phyloP scores from a whole-genome alignment of 2,888 invertebrate genomes.

The Teleogryllus oceanicus region DNA sequence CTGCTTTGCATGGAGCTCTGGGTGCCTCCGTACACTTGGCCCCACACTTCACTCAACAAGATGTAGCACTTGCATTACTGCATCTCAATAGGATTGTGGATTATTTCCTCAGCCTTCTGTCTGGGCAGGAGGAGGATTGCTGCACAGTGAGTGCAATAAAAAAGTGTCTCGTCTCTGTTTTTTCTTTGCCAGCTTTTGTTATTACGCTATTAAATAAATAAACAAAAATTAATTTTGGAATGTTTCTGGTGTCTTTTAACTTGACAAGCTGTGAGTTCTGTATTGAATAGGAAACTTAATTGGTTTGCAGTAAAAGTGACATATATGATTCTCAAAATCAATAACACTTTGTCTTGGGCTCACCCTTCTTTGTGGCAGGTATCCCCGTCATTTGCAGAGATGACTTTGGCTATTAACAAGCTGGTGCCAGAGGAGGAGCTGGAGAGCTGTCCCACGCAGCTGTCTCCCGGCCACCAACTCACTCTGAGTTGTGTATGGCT shows the following conservation, averaged over 20 bases:
- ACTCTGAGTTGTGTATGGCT: slow-evolving; percentile 74
- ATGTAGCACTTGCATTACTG: not conserved
- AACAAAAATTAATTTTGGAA: no score
- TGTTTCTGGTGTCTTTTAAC: no score
- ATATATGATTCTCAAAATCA: no score
- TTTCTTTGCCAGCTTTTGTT: no score
- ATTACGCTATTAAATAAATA: no score
- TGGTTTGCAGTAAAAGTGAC: no score
- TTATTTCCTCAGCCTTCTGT: slow-evolving; percentile 39
- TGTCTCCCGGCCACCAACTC: slow-evolving; percentile 63
- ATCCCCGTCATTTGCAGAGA: slow-evolving; percentile 73
- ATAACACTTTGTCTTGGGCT: not conserved
- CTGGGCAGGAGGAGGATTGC: slow-evolving; percentile 21
- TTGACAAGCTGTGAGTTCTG: no score
- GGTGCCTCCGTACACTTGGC: slow-evolving; percentile 41
- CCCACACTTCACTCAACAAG: slow-evolving; percentile 35
- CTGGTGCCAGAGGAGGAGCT: slow-evolving; percentile 50
- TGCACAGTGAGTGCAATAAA: no score
- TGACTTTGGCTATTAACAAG: slow-evolving; percentile 66
- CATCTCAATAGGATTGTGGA: slow-evolving; percentile 32
- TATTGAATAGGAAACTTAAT: no score
- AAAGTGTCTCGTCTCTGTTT: no score
- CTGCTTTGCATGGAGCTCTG: slow-evolving; percentile 49
- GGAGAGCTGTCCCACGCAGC: slow-evolving; percentile 41
- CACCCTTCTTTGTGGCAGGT: slow-evolving; percentile 43